Base-by-base conservation (phyloP, 2,797 vertebrate species). In the Brotula barbata region DNA sequence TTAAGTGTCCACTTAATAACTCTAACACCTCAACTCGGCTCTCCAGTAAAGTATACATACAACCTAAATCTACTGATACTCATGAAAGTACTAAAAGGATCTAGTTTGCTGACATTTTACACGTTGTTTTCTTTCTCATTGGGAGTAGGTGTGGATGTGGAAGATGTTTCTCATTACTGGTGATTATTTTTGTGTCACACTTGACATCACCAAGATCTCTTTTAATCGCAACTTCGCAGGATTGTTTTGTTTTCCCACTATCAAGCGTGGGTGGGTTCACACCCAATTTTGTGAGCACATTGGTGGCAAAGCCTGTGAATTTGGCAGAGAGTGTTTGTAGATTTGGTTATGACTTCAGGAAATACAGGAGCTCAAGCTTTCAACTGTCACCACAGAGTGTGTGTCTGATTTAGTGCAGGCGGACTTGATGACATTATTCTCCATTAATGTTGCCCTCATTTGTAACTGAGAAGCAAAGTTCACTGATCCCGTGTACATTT, bases 131-230 rank as follows among this genome's bases (percentile, higher is more conserved):
- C n/a, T 45, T 22, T 39, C 3, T 20, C 10, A 16, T 20, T 23
- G 11, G 47, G 46, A 40, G 9, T n/a, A 10, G 5, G 41, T 49
- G 53, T 25, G 39, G 28, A 33, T 52, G n/a, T 12, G 31, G 20
- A 25, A 44, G 12, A 16, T 28, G 14, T 37, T 41, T 22, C 7
- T 8, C 16, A 53, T 37, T 28, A 53, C 47, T 14, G 43, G 41
- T 68, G 6, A 49, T 1, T 19, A 33, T 17, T 34, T 67, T 33
- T 33, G 41, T 55, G 49, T 42, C 34, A 25, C 28, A 71, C 53
- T 44, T 74, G 67, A 63, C 65, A 70, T 71, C 58, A 59, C 46
- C 33, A 31, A 58, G 14, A 47, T 28, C 23, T 31, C 43, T 50
- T 42, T 36, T 74, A 41, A 34, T 44, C 16, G 21, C 12, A 39